These are phyloP conservation scores for Eristalinus sepulchralis DNA, from an alignment of 2,888 invertebrate genomes.

Conservation along the genomic window DNA sequence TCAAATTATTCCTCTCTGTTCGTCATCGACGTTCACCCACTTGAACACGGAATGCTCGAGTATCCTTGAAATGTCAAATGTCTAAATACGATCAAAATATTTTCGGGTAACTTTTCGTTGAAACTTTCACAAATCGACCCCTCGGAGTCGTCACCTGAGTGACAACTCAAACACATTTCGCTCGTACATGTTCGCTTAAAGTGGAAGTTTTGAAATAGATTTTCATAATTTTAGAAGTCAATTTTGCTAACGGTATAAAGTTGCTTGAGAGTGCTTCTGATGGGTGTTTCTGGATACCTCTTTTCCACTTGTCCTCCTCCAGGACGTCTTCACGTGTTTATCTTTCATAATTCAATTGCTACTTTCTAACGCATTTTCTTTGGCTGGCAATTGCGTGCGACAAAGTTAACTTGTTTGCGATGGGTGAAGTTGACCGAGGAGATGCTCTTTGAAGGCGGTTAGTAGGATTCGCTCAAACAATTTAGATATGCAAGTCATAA, in stretches of 20 bases:
- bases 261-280: constrained; percentile 3
- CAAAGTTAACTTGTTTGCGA: no score
- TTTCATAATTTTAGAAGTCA: constrained; percentile 50
- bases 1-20: constrained; percentile 49
- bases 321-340: background rate
- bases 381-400: background rate
- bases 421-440: no score
- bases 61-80: constrained; percentile 66
- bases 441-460: no score
- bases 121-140: constrained; percentile 62
- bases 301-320: background rate
- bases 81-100: constrained; percentile 69
- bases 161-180: constrained; percentile 62
- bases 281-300: constrained; percentile 9
- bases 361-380: background rate
- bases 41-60: constrained; percentile 63
- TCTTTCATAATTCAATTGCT: background rate
- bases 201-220: constrained; percentile 48
- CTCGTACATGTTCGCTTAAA: constrained; percentile 12
- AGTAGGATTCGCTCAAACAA: no score
- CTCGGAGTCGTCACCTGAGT: constrained; percentile 49
- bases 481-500: no score
- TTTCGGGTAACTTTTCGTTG: constrained; percentile 45
- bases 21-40: constrained; percentile 65
- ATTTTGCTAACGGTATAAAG: background rate